Evolutionary conservation across 2,888 invertebrate species (phyloP).

Genomic region (Tricholauxania praeusta): DNA sequence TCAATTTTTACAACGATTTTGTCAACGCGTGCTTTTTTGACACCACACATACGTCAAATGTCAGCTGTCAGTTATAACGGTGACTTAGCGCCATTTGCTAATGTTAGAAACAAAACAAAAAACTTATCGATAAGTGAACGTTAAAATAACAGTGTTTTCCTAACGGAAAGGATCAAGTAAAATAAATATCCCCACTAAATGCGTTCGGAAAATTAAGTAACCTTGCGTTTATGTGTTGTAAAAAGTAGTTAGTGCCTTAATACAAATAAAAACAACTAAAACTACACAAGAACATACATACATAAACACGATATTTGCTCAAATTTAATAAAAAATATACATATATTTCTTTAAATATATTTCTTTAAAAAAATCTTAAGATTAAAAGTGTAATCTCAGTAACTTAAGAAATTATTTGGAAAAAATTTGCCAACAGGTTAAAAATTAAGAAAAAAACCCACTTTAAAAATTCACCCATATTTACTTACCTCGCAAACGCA

Average conservation of each 20-base stretch:
- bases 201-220: background rate
- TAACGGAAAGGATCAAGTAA: background rate
- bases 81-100: background rate
- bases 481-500: conserved; percentile 32
- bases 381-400: background rate
- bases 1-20: background rate
- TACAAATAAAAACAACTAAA: conserved; percentile 23
- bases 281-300: conserved; percentile 25
- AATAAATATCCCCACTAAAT: conserved; percentile 14
- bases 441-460: conserved; percentile 18
- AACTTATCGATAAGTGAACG: background rate
- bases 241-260: conserved; percentile 38
- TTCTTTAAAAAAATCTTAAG: conserved; percentile 5
- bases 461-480: background rate
- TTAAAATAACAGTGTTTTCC: background rate
- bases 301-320: conserved; percentile 45
- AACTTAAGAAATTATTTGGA: background rate
- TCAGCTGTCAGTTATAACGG: background rate
- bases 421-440: background rate
- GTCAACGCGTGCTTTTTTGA: background rate
- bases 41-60: background rate
- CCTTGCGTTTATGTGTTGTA: background rate
- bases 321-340: conserved; percentile 34
- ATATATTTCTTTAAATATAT: background rate
- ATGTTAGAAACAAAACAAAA: background rate